Conservation (phyloP, 2,797 vertebrate species). For the Ceyx erithaca region DNA sequence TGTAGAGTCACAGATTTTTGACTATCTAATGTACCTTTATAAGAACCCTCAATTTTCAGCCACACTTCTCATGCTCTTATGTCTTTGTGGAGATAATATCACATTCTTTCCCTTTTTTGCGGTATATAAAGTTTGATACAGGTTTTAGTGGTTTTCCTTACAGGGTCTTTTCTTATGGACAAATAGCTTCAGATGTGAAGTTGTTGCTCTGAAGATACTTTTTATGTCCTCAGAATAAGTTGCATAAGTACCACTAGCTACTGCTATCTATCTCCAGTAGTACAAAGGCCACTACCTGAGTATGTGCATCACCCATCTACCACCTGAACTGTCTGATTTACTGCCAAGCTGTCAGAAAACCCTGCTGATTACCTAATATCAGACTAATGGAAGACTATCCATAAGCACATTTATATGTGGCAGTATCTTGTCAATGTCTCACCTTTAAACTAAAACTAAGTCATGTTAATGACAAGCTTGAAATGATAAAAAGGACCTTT, state of each 20-base stretch:
- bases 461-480: not conserved
- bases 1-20: slow-evolving; percentile 33
- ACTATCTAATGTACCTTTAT: slow-evolving; percentile 10
- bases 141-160: slow-evolving; percentile 10
- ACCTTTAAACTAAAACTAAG: not conserved
- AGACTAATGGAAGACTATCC: not conserved
- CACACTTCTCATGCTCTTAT: slow-evolving; percentile 16
- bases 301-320: not conserved
- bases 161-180: not conserved
- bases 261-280: not conserved
- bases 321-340: not conserved
- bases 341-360: not conserved
- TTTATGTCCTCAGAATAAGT: not conserved
- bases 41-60: slow-evolving; percentile 45
- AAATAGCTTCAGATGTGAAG: not conserved
- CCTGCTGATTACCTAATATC: not conserved
- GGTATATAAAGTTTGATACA: not conserved
- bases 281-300: not conserved
- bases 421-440: not conserved
- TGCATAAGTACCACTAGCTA: not conserved
- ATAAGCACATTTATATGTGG: not conserved
- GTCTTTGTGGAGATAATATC: not conserved
- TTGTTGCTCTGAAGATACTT: not conserved
- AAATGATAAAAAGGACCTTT: not conserved
- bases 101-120: not conserved